These are phyloP conservation scores for Hippocampus barbouri DNA, from an alignment of 2,113 vertebrate genomes.

Conservation along the genomic window DNA sequence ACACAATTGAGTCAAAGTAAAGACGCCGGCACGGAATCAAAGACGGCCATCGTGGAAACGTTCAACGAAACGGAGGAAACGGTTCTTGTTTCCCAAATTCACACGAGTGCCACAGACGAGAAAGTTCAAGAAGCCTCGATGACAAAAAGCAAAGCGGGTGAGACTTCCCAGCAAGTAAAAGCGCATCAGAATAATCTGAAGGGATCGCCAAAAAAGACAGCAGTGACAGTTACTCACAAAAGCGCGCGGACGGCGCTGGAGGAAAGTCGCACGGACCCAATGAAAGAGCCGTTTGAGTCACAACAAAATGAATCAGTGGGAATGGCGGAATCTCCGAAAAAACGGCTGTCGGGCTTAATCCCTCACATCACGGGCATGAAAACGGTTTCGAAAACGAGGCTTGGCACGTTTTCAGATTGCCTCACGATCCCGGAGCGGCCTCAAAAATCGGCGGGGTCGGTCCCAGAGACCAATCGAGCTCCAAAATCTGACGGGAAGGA, in stretches of 20 bases:
- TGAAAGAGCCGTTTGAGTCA: constrained; percentile 48
- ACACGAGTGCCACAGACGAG: constrained; percentile 42
- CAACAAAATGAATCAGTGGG: constrained; percentile 59
- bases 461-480: constrained; percentile 60
- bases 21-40: constrained; percentile 44
- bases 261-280: constrained; percentile 46
- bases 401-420: constrained; percentile 71
- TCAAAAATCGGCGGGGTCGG: not conserved
- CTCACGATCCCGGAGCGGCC: constrained; percentile 59
- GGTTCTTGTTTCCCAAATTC: constrained; percentile 37
- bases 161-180: constrained; percentile 45
- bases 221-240: constrained; percentile 42
- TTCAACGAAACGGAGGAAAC: constrained; percentile 50
- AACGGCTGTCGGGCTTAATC: constrained; percentile 72
- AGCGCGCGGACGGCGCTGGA: constrained; percentile 45
- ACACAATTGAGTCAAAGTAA: constrained; percentile 48
- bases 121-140: constrained; percentile 48
- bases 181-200: constrained; percentile 54
- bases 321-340: constrained; percentile 69
- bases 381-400: constrained; percentile 60
- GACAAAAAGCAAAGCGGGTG: constrained; percentile 50
- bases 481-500: constrained; percentile 70
- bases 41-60: constrained; percentile 28
- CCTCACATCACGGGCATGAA: constrained; percentile 74
- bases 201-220: constrained; percentile 56